phyloP scores from a whole-genome alignment of 2,113 vertebrate genomes.

The Emydocephalus ijimae region DNA sequence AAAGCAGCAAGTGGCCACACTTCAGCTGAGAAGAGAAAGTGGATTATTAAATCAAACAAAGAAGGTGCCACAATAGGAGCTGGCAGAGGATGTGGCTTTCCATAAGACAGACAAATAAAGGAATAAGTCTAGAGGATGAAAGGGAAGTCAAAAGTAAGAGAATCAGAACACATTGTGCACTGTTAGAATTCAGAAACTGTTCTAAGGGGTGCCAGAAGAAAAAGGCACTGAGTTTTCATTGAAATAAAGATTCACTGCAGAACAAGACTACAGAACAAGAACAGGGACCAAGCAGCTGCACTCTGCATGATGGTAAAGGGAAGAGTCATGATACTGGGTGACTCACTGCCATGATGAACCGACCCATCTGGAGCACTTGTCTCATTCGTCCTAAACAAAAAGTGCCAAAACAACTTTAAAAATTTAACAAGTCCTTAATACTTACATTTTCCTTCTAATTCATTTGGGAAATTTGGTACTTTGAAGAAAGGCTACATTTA shows the following conservation, averaged over 20 bases:
- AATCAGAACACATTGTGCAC: not conserved
- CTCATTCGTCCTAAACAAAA: not conserved
- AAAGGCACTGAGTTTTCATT: not conserved
- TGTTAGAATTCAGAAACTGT: not conserved
- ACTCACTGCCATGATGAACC: not conserved
- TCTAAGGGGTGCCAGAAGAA: not conserved
- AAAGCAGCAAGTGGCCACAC: not conserved
- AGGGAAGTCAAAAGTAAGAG: not conserved
- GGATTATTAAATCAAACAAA: not conserved
- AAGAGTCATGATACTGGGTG: not conserved
- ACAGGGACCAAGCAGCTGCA: not conserved
- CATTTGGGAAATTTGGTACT: not conserved
- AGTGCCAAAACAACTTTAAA: not conserved
- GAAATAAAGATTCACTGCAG: not conserved
- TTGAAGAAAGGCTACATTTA: not conserved
- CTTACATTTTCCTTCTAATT: not conserved
- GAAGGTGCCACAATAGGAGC: not conserved
- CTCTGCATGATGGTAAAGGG: not conserved
- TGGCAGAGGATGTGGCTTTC: not conserved
- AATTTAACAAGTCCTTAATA: not conserved
- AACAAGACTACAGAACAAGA: not conserved
- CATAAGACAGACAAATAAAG: not conserved
- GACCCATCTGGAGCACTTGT: not conserved
- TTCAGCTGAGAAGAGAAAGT: not conserved
- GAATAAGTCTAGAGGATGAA: not conserved